Conservation (phyloP, 2,888 invertebrate genomes). For the Lacanobia oleracea region DNA sequence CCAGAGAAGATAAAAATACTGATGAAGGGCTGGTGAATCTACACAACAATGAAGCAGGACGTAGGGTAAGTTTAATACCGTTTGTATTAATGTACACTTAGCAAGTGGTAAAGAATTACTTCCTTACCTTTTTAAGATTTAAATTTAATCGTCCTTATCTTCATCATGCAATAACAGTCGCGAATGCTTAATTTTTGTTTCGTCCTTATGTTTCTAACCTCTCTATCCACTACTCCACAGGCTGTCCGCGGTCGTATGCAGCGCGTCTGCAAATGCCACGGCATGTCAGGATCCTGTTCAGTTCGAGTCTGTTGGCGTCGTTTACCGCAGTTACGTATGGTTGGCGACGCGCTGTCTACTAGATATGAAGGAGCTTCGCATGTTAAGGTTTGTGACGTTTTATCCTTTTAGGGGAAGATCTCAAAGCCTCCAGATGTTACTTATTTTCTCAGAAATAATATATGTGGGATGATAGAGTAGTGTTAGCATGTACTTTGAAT, state of each 20-base stretch:
- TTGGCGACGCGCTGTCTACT: conserved; percentile 94
- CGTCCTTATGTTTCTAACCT: not conserved
- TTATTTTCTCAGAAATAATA: too few species aligned
- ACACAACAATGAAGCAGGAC: conserved; percentile 98
- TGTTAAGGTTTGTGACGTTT: conserved; percentile 90
- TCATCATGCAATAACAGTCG: too few species aligned
- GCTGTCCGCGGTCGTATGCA: conserved; percentile 95
- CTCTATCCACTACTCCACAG: conserved; percentile 72
- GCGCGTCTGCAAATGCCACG: conserved; percentile 97
- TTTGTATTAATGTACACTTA: not conserved
- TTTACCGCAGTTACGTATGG: conserved; percentile 93
- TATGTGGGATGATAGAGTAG: too few species aligned
- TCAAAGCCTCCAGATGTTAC: too few species aligned
- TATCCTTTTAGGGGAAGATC: too few species aligned
- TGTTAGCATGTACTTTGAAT: too few species aligned
- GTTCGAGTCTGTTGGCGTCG: conserved; percentile 97
- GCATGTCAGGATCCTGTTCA: conserved; percentile 98
- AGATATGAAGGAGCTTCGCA: conserved; percentile 97
- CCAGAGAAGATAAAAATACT: conserved; percentile 93
- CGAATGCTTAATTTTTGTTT: not conserved
- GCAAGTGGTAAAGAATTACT: not conserved
- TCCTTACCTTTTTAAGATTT: too few species aligned
- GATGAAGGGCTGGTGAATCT: conserved; percentile 96
- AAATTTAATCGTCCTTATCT: not conserved
- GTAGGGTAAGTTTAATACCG: conserved; percentile 91